Evolutionary conservation across 2,113 vertebrate species (phyloP).

Genomic region (Amazona guildingii): DNA sequence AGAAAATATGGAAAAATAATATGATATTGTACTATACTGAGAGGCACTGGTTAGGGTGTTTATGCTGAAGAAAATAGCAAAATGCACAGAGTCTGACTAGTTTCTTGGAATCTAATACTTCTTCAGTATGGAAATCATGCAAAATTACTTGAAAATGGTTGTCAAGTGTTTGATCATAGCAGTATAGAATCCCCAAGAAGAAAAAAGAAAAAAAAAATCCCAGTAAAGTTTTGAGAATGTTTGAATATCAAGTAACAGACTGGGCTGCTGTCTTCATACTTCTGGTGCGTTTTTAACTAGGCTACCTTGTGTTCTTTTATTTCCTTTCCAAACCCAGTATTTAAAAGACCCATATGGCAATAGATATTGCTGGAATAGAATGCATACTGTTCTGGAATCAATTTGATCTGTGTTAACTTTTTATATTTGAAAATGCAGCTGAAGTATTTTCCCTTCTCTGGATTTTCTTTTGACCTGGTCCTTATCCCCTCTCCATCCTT

Average conservation of each 20-base stretch:
- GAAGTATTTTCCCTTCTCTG: not conserved
- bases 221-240: constrained; percentile 46
- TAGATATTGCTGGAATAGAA: constrained; percentile 31
- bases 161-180: constrained; percentile 52
- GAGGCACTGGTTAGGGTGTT: constrained; percentile 1
- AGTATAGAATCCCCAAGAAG: constrained; percentile 22
- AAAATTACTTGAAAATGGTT: constrained; percentile 61
- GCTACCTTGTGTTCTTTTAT: constrained; percentile 66
- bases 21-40: constrained; percentile 26
- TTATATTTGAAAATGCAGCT: constrained; percentile 16
- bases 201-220: constrained; percentile 22
- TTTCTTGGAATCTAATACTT: constrained; percentile 51
- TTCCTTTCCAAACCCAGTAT: constrained; percentile 66
- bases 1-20: constrained; percentile 16
- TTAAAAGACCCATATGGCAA: constrained; percentile 54
- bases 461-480: not conserved
- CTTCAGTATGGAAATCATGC: constrained; percentile 56
- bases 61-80: constrained; percentile 34
- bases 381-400: constrained; percentile 36
- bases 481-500: not conserved
- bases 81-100: not conserved
- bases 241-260: constrained; percentile 69
- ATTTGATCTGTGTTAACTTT: constrained; percentile 26
- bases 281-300: constrained; percentile 62
- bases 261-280: constrained; percentile 63